Percentiles rank a stretch among this genome's conserved stretches.
Conservation (phyloP, 2,797 vertebrate genomes). For the Neopelma chrysocephalum region DNA sequence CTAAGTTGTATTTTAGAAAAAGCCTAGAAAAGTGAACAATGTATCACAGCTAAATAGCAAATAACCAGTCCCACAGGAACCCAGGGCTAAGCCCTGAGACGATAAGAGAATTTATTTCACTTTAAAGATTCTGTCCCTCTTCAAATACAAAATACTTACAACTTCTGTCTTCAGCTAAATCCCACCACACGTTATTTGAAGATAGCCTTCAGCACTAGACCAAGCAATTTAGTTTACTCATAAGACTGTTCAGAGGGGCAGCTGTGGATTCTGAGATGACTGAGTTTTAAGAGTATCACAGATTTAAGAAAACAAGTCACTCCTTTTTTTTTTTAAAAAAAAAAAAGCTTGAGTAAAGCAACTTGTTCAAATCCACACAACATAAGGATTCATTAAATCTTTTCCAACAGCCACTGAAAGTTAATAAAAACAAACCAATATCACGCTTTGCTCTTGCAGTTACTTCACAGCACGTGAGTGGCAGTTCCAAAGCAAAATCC, state of each 20-base stretch:
- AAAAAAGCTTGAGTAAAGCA: constrained; percentile 15
- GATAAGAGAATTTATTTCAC: neutral
- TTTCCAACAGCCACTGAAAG: neutral
- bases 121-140: neutral
- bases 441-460: neutral
- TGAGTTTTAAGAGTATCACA: neutral
- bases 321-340: neutral
- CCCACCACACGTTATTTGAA: neutral
- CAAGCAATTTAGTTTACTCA: neutral
- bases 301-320: neutral
- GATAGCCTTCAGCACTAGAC: neutral
- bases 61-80: neutral
- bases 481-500: constrained; percentile 1
- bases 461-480: neutral
- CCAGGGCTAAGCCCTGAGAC: neutral
- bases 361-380: neutral
- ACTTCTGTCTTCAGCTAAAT: neutral
- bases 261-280: neutral
- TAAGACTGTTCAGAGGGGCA: neutral
- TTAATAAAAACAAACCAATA: neutral
- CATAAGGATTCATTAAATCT: constrained; percentile 19
- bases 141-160: neutral
- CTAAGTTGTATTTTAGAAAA: neutral
- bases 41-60: neutral
- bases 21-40: neutral